A percentile compares a stretch with the other conserved stretches of the same genome.
These are phyloP conservation scores for Erethizon dorsatum DNA, from an alignment of 2,797 vertebrate species.

Conservation along the genomic window DNA sequence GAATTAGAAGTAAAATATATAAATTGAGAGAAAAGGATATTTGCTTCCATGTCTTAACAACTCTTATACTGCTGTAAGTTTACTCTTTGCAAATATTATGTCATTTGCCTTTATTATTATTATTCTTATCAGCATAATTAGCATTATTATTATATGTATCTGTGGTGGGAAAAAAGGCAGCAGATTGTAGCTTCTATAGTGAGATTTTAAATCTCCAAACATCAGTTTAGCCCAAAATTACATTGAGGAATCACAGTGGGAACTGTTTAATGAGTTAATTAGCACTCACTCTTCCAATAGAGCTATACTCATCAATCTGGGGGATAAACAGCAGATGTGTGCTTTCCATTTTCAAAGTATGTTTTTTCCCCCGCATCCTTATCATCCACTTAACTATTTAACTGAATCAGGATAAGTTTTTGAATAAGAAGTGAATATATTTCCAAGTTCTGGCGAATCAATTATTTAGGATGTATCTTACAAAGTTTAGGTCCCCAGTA, in stretches of 20 bases:
- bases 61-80: not conserved
- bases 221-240: slow-evolving; percentile 73
- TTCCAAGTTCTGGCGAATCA: not conserved
- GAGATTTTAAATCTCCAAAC: slow-evolving; percentile 65
- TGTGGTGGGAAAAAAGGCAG: not conserved
- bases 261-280: slow-evolving; percentile 81
- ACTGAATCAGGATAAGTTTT: slow-evolving; percentile 22
- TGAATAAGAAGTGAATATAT: slow-evolving; percentile 5
- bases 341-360: slow-evolving; percentile 38
- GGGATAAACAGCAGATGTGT: slow-evolving; percentile 66
- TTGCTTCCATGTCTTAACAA: not conserved
- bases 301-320: slow-evolving; percentile 74
- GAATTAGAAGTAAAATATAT: not conserved
- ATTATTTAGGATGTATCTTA: not conserved
- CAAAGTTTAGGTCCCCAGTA: not conserved
- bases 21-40: not conserved
- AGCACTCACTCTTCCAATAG: slow-evolving; percentile 67
- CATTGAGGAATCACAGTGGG: slow-evolving; percentile 71
- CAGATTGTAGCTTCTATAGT: slow-evolving; percentile 37
- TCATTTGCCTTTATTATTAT: not conserved
- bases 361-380: not conserved
- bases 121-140: not conserved
- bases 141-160: not conserved
- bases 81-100: not conserved
- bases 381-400: not conserved